Percentiles rank a stretch among this genome's conserved stretches.
phyloP scores from a whole-genome alignment of 2,797 vertebrate genomes.

The Scarus forsteni region DNA sequence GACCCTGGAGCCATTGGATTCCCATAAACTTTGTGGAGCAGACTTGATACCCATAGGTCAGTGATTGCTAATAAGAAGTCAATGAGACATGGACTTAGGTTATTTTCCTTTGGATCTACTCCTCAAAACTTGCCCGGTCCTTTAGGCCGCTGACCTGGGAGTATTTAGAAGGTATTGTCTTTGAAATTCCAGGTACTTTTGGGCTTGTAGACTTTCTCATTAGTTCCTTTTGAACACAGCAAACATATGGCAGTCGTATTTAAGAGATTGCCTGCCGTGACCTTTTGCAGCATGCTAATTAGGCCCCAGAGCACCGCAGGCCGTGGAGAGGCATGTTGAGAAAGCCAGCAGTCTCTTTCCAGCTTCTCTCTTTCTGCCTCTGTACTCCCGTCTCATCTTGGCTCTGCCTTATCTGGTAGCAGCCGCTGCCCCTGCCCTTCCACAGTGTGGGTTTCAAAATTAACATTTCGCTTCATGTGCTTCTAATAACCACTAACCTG shows the following conservation, averaged over 20 bases:
- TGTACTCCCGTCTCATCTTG: slow-evolving; percentile 74
- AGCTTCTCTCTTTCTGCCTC: slow-evolving; percentile 62
- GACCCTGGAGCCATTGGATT: slow-evolving; percentile 79
- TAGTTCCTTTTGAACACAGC: slow-evolving; percentile 90
- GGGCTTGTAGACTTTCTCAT: slow-evolving; percentile 93
- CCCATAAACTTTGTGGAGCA: slow-evolving; percentile 81
- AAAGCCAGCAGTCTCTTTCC: slow-evolving; percentile 67
- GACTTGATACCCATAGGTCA: slow-evolving; percentile 87
- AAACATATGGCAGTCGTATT: slow-evolving; percentile 94
- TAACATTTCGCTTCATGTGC: slow-evolving; percentile 99
- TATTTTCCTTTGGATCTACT: slow-evolving; percentile 77
- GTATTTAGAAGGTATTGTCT: slow-evolving; percentile 88
- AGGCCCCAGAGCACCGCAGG: slow-evolving; percentile 89
- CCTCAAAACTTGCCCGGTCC: slow-evolving; percentile 68
- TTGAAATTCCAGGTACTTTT: slow-evolving; percentile 87
- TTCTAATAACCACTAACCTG: slow-evolving; percentile 98
- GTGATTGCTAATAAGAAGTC: slow-evolving; percentile 88
- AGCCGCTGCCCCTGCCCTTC: slow-evolving; percentile 84
- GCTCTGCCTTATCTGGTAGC: slow-evolving; percentile 88
- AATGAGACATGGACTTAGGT: slow-evolving; percentile 81
- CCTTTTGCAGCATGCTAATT: slow-evolving; percentile 97
- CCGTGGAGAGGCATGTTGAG: slow-evolving; percentile 80
- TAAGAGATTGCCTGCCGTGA: slow-evolving; percentile 94
- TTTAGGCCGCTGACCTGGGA: slow-evolving; percentile 80
- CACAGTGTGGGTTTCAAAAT: slow-evolving; percentile 95